A percentile compares a stretch with the other conserved stretches of the same genome.
These are phyloP conservation scores for Okapia johnstoni DNA, from an alignment of 2,113 vertebrate genomes.

Conservation along the genomic window DNA sequence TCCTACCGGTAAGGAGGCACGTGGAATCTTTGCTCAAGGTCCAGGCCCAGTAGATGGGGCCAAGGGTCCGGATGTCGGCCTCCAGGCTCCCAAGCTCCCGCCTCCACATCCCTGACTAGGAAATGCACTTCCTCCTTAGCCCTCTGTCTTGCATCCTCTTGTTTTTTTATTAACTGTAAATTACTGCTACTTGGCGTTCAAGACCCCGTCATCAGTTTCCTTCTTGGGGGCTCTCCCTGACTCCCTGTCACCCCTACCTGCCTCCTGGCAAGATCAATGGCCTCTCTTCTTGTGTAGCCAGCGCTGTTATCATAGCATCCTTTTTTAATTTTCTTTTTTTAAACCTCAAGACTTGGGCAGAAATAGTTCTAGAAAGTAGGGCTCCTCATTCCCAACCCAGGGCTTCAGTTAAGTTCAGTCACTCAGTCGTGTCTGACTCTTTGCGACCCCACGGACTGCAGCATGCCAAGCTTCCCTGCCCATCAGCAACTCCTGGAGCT, in stretches of 20 bases:
- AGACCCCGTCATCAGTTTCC: background rate
- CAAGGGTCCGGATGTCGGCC: background rate
- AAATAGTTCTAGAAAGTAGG: background rate
- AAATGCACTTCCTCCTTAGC: background rate
- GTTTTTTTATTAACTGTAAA: background rate
- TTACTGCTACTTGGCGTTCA: background rate
- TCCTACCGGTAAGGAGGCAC: background rate
- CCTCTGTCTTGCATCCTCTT: background rate
- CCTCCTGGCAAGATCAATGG: background rate
- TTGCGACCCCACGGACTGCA: background rate
- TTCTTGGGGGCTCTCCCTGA: background rate
- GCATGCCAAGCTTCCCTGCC: background rate
- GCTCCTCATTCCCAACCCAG: background rate
- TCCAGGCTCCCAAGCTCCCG: background rate
- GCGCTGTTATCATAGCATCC: background rate
- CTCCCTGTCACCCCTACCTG: rapidly evolving
- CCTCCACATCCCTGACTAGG: background rate
- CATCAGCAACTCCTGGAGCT: background rate
- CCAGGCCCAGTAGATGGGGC: background rate
- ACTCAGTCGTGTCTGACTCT: background rate
- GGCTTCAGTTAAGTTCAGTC: background rate
- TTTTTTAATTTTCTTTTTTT: background rate
- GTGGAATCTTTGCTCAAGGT: background rate
- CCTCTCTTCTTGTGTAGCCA: background rate
- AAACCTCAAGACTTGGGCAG: background rate